phyloP scores from a whole-genome alignment of 1,140 invertebrate genomes.

The Drosophila persimilis region DNA sequence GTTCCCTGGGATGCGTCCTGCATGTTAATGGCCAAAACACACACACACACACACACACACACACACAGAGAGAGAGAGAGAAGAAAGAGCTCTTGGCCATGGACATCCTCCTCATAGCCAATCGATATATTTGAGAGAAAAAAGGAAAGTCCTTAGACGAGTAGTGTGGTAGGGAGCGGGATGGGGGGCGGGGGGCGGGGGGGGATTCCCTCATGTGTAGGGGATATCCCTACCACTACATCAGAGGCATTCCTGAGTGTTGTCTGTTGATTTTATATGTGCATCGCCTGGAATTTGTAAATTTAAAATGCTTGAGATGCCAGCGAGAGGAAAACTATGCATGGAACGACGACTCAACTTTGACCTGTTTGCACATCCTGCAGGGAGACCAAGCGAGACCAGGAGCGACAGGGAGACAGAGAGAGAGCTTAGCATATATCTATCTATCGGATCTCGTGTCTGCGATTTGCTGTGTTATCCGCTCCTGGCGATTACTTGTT shows the following conservation, averaged over 20 bases:
- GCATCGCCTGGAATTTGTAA: constrained; percentile 75
- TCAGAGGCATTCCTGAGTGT: constrained; percentile 52
- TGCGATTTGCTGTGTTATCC: constrained; percentile 22
- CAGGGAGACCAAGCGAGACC: too few species aligned
- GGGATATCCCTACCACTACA: constrained; percentile 17
- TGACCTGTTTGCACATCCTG: constrained; percentile 63
- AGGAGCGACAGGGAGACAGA: neutral
- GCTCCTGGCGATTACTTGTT: constrained; percentile 73
- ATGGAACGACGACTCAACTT: constrained; percentile 47
- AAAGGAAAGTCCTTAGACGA: constrained; percentile 32
- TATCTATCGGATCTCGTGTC: constrained; percentile 16
- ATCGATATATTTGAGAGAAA: constrained; percentile 41
- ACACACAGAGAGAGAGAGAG: neutral
- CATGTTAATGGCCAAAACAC: constrained; percentile 64
- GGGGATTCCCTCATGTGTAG: constrained; percentile 12
- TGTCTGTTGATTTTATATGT: constrained; percentile 74
- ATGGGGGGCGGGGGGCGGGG: too few species aligned
- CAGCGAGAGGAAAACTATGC: constrained; percentile 36
- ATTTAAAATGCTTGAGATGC: constrained; percentile 76
- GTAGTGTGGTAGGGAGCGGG: neutral
- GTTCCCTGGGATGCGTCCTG: constrained; percentile 64
- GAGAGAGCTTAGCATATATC: constrained; percentile 46
- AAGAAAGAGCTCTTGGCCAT: constrained; percentile 4
- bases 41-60: too few species aligned
- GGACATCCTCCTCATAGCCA: constrained; percentile 17